A percentile compares a stretch with the other conserved stretches of the same genome.
Conservation (phyloP, 2,888 invertebrate species). For the Caenorhabditis parvicauda region DNA sequence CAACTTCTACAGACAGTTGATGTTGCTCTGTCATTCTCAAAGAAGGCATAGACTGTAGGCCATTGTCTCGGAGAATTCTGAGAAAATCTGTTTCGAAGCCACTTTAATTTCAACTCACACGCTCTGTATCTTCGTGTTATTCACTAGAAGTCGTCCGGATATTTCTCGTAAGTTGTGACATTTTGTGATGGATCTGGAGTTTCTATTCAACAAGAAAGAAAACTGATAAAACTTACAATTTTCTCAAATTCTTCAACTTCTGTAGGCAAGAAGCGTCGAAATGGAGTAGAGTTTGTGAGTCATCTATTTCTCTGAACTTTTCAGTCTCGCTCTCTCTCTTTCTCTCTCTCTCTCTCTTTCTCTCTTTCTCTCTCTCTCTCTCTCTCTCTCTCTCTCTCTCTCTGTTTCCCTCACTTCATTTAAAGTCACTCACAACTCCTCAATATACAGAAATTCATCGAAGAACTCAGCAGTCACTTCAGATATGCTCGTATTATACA, state of each 20-base stretch:
- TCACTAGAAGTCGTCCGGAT: conserved; percentile 39
- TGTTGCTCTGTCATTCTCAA: conserved; percentile 25
- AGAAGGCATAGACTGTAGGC: conserved; percentile 21
- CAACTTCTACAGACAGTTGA: conserved; percentile 14
- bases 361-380: no score
- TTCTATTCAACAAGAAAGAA: not conserved
- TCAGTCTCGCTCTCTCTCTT: no score
- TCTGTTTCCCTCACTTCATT: not conserved
- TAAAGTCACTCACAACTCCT: conserved; percentile 40
- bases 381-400: no score
- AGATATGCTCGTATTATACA: conserved; percentile 40
- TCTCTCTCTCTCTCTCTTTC: no score
- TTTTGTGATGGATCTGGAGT: conserved; percentile 37
- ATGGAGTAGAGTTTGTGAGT: conserved; percentile 14
- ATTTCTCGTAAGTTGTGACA: conserved; percentile 40
- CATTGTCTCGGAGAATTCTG: conserved; percentile 27
- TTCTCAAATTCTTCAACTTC: conserved; percentile 22
- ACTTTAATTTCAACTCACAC: conserved; percentile 30
- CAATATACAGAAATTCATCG: conserved; percentile 30
- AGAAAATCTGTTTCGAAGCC: not conserved
- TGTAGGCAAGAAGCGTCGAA: conserved; percentile 26
- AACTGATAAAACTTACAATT: conserved; percentile 20
- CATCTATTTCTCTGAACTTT: conserved; percentile 31
- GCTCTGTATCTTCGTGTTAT: conserved; percentile 39
- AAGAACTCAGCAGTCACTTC: conserved; percentile 33